Evolutionary conservation across 2,888 invertebrate species (phyloP), one percentile per base, ranked within the genome.

Genomic region (Noctua fimbriata): DNA sequence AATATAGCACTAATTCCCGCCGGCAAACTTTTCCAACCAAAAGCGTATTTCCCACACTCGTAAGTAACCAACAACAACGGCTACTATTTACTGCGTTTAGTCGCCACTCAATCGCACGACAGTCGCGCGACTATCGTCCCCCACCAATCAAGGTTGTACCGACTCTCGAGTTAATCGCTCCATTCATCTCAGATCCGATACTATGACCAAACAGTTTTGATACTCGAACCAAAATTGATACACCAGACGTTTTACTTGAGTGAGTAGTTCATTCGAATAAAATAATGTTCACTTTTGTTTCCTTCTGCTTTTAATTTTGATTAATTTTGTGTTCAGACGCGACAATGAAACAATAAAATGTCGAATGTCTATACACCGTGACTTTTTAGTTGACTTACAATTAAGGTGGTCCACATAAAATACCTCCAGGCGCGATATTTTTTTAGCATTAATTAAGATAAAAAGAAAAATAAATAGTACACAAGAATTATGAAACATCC

Each of bases 101-200:
- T 88, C 84, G 88, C 82, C 88, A 89, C 90, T 89, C 87, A 89
- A 90, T 91, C 89, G 90, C 76, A 81, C 88, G 75, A 89, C 84
- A 88, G 92, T 93, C 91, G 91, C 86, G 78, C 89, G 82, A 90
- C 91, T 90, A 89, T 92, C 91, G 89, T 90, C 87, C 90, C 86
- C 91, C 90, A 94, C 93, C 92, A 93, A 94, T 94, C 95, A 94
- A 93, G 93, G 92, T 90, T 92, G 92, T 92, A 91, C 90, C 82
- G 90, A 91, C 86, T 92, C 92, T 90, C 93, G 87, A 92, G 91
- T 90, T 94, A 95, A 94, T 94, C 94, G 94, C 85, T 91, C 91
- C 92, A 91, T 91, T 89, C 90, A 89, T 90, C 89, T 90, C 78
- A 71, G 76, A 82, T 92, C 90, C 89, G 91, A 89, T 90, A 91